Conservation (phyloP, 2,888 invertebrate species). For the Diarsia dahlii region DNA sequence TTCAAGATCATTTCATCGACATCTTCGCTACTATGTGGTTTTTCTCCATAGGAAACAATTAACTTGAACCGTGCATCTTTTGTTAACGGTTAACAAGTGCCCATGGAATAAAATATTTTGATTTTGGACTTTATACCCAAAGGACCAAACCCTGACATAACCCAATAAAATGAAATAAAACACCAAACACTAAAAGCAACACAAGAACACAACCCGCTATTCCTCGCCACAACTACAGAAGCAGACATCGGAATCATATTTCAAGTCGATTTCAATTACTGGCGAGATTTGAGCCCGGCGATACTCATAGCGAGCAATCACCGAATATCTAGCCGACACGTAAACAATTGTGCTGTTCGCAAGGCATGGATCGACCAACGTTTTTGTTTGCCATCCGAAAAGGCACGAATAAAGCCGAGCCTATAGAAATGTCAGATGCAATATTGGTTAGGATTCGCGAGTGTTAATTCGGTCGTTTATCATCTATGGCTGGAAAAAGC, state of each 20-base stretch:
- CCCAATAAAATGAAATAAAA: conserved; percentile 8
- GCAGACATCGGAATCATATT: conserved; percentile 51
- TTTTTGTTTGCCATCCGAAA: conserved; percentile 58
- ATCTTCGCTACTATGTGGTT: background rate
- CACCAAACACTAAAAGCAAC: background rate
- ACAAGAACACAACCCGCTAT: background rate
- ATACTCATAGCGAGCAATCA: conserved; percentile 57
- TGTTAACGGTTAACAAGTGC: too few relatives aligned
- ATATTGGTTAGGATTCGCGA: conserved; percentile 53
- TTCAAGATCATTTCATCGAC: background rate
- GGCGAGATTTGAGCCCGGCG: conserved; percentile 17
- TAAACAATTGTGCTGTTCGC: conserved; percentile 55
- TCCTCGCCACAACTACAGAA: conserved; percentile 7
- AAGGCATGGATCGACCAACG: conserved; percentile 55
- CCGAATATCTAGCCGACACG: conserved; percentile 41
- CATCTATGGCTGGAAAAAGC: conserved; percentile 48
- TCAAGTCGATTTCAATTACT: conserved; percentile 56
- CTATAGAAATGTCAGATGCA: conserved; percentile 65
- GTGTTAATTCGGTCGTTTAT: conserved; percentile 60
- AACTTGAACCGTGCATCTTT: too few relatives aligned
- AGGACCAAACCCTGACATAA: background rate
- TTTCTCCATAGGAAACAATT: too few relatives aligned
- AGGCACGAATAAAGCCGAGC: conserved; percentile 51
- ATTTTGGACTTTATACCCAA: background rate
- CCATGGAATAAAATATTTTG: too few relatives aligned